Conservation (phyloP, 1,140 invertebrate species). For the Bradynema listronoti region DNA sequence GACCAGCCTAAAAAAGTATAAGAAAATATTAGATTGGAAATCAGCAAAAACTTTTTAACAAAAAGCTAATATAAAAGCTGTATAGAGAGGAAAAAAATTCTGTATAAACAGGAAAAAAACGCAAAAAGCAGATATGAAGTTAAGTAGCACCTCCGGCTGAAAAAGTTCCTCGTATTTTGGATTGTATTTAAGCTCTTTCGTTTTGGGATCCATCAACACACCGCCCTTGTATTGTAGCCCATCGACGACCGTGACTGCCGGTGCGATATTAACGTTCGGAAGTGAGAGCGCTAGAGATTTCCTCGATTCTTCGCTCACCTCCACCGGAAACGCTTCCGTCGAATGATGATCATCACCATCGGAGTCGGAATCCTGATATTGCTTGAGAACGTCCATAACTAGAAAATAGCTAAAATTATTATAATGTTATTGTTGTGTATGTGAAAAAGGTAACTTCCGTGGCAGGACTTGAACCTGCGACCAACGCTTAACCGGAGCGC, state of each 20-base stretch:
- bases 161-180: conserved; percentile 91
- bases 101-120: conserved; percentile 5
- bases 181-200: conserved; percentile 78
- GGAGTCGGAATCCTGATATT: conserved; percentile 15
- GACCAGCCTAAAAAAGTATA: conserved; percentile 40
- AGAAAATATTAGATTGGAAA: too few relatives aligned
- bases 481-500: too few relatives aligned
- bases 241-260: neutral
- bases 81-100: conserved; percentile 10
- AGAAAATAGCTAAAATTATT: neutral
- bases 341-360: conserved; percentile 25
- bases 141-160: conserved; percentile 67
- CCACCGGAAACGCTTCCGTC: neutral
- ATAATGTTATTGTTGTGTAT: too few relatives aligned
- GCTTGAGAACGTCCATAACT: conserved; percentile 21
- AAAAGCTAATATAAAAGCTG: conserved; percentile 8
- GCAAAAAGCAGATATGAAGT: neutral
- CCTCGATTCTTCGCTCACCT: neutral
- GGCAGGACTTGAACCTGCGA: too few relatives aligned
- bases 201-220: conserved; percentile 65
- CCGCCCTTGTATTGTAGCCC: conserved; percentile 8
- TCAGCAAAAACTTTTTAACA: neutral
- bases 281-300: conserved; percentile 2
- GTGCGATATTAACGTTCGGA: conserved; percentile 6
- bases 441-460: too few relatives aligned